Percentiles rank a stretch among this genome's conserved stretches.
These are phyloP conservation scores for Lordiphosa mommai DNA, from an alignment of 1,140 invertebrate species.

Conservation along the genomic window DNA sequence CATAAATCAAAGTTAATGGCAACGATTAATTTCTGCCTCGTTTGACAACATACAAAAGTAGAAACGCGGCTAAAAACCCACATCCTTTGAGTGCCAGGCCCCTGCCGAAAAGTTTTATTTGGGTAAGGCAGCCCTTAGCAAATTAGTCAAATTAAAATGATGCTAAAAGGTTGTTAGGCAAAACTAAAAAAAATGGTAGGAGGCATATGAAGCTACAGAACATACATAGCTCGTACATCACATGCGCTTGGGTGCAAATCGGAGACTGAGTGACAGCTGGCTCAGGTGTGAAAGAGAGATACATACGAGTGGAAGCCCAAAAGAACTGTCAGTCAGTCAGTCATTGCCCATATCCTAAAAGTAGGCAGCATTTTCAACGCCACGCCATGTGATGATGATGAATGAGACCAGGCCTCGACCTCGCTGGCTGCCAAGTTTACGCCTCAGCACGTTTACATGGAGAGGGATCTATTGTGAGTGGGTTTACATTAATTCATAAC, in stretches of 20 bases:
- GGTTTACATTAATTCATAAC: conserved; percentile 31
- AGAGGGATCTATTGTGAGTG: conserved; percentile 8
- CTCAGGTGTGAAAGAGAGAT: conserved; percentile 29
- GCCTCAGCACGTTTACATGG: conserved; percentile 12
- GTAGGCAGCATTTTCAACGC: conserved; percentile 33
- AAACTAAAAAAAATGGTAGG: background rate
- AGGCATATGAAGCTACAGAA: background rate
- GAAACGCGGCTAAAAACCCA: conserved; percentile 1
- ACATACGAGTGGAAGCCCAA: background rate
- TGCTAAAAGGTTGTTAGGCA: conserved; percentile 18
- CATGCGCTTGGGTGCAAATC: conserved; percentile 29
- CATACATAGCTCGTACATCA: conserved; percentile 52
- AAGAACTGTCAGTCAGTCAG: conserved; percentile 21
- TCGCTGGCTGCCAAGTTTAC: conserved; percentile 8
- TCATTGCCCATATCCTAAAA: conserved; percentile 15
- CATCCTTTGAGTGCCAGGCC: conserved; percentile 18
- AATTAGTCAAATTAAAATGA: conserved; percentile 53
- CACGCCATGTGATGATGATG: conserved; percentile 34
- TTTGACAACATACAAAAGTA: conserved; percentile 17
- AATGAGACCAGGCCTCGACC: conserved; percentile 8
- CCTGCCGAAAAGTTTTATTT: conserved; percentile 25
- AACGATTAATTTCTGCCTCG: conserved; percentile 59
- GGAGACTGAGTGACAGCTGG: conserved; percentile 32
- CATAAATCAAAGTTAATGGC: conserved; percentile 72
- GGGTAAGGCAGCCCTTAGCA: conserved; percentile 10